phyloP scores from a whole-genome alignment of 2,797 vertebrate genomes.

The Antrozous pallidus region DNA sequence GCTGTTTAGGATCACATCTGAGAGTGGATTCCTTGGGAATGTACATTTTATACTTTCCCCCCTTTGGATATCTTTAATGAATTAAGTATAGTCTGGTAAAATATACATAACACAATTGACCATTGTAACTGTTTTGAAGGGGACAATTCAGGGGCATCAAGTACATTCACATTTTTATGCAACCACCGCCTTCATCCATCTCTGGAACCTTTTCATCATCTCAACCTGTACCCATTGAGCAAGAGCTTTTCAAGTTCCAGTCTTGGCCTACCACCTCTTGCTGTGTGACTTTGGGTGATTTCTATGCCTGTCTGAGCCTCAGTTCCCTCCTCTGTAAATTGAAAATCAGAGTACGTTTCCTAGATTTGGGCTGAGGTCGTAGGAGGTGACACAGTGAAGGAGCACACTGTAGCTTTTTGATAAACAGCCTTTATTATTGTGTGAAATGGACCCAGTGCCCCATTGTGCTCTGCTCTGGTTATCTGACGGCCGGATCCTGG shows the following conservation, averaged over 20 bases:
- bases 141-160: background rate
- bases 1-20: background rate
- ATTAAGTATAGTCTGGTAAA: background rate
- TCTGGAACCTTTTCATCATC: background rate
- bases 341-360: background rate
- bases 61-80: background rate
- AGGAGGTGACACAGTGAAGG: background rate
- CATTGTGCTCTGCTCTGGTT: background rate
- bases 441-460: background rate
- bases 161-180: fast-evolving
- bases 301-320: background rate
- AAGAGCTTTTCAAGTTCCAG: background rate
- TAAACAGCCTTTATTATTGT: background rate
- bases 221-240: too few relatives aligned
- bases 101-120: background rate
- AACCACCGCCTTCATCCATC: too few relatives aligned
- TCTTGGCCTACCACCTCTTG: background rate
- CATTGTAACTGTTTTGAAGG: background rate
- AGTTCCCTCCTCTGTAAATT: background rate
- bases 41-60: background rate
- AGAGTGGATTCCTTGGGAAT: background rate
- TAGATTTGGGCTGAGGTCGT: background rate
- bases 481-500: background rate
- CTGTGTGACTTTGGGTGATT: background rate
- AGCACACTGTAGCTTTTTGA: background rate